Evolutionary conservation across 2,797 vertebrate genomes (phyloP).

Genomic region (Austrolebias charrua): DNA sequence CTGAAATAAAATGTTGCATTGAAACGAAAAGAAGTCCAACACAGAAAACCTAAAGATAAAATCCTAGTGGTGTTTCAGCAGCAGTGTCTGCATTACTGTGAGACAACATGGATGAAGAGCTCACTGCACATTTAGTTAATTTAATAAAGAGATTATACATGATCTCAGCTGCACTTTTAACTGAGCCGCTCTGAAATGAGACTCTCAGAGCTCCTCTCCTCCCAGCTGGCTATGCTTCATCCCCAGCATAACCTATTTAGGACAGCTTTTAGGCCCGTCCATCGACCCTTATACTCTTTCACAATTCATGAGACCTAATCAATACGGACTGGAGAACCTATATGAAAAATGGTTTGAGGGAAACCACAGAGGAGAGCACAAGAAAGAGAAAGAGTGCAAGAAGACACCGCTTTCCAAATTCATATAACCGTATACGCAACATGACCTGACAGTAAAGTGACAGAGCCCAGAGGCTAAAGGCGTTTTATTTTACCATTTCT

Average conservation of each 20-base stretch:
- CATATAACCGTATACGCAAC: slow-evolving; percentile 57
- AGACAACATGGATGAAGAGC: slow-evolving; percentile 56
- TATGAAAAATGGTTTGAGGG: slow-evolving; percentile 59
- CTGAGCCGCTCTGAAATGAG: slow-evolving; percentile 49
- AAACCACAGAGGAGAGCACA: slow-evolving; percentile 42
- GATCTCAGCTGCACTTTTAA: slow-evolving; percentile 52
- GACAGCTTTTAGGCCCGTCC: slow-evolving; percentile 62
- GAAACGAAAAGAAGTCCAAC: too few relatives aligned
- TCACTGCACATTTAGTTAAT: slow-evolving; percentile 54
- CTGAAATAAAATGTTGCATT: too few relatives aligned
- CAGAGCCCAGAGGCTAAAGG: slow-evolving; percentile 44
- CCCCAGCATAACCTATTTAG: slow-evolving; percentile 69
- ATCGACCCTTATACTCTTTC: slow-evolving; percentile 67
- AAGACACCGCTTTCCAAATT: slow-evolving; percentile 56
- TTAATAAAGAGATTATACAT: slow-evolving; percentile 64
- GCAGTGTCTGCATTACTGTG: slow-evolving; percentile 38
- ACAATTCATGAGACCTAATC: slow-evolving; percentile 78
- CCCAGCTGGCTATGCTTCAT: slow-evolving; percentile 37
- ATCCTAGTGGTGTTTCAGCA: neutral
- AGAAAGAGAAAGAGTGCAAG: slow-evolving; percentile 40
- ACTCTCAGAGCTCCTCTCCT: slow-evolving; percentile 38
- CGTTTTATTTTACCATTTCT: slow-evolving; percentile 57
- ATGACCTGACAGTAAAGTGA: slow-evolving; percentile 29
- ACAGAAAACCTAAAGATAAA: neutral
- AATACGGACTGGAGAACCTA: slow-evolving; percentile 74